Evolutionary conservation across 2,797 vertebrate species (phyloP).

Genomic region (Pogonophryne albipinna): DNA sequence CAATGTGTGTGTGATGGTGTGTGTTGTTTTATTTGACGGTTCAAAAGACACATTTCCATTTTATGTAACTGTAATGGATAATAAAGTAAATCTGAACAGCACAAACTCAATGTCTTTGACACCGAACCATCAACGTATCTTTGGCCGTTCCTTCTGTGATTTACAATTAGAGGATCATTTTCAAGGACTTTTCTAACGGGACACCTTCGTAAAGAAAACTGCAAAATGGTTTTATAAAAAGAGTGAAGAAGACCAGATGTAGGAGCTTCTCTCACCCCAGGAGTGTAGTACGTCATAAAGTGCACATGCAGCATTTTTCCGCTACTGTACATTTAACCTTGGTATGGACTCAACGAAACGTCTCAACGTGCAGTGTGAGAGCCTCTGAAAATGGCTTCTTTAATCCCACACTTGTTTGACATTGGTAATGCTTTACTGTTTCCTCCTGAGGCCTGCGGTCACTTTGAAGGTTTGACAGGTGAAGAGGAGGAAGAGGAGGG

Average conservation of each 20-base stretch:
- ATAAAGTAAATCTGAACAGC: not conserved
- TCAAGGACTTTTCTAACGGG: not conserved
- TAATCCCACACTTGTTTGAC: conserved; percentile 59
- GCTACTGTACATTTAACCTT: conserved; percentile 18
- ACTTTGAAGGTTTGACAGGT: conserved; percentile 25
- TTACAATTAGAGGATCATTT: not conserved
- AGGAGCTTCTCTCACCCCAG: not conserved
- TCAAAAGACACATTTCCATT: no score
- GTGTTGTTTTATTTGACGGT: no score
- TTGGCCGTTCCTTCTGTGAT: not conserved
- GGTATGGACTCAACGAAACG: conserved; percentile 11
- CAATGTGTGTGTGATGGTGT: no score
- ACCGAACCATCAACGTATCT: not conserved
- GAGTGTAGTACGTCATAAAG: conserved; percentile 21
- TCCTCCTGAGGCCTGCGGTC: conserved; percentile 31
- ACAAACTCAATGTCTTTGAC: not conserved
- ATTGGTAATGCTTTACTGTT: conserved; percentile 48
- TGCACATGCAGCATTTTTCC: conserved; percentile 18
- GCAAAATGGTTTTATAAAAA: no score
- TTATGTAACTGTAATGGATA: no score
- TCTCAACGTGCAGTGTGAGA: conserved; percentile 18
- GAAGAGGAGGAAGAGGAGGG: not conserved
- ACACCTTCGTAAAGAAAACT: not conserved
- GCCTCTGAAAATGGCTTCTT: conserved; percentile 36
- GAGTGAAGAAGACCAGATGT: not conserved